Base-by-base conservation (phyloP, 35 echinoderm and acorn worm species). In the Heliocidaris tuberculata region DNA sequence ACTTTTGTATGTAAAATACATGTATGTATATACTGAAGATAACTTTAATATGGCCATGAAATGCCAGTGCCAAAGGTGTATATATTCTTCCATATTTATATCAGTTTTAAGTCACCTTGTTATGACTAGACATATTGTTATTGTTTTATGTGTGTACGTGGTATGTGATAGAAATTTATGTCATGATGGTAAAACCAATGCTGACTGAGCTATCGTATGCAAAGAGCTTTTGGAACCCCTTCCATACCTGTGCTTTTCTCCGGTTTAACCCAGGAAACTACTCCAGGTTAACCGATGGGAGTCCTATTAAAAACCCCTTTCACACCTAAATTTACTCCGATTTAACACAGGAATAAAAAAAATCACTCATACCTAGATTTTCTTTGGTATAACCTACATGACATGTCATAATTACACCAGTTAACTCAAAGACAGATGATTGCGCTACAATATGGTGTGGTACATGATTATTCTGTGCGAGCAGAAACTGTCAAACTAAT, bases 71-170 rank as follows among this genome's bases (percentile, higher is more conserved):
- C 91, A 93, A 93, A 93, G 91, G 50, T 93, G 91, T 52, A 93
- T 59, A 54, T 59, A 59, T 93, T 93, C 91, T 93, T 93, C 91
- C 91, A 93, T 59, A 93, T 93, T 93, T 93, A 52, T 59, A 93
- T n/a, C 19, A 32, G 50, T 15, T 50, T n/a, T 59, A 42, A 89
- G 87, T 89, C 87, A 89, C 87, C 87, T 89, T 89, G 65, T 78
- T 3, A 78, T 78, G 65, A 42, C 35, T 42, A 42, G 21, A 27
- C 65, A 78, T 78, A 78, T 27, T 17, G 65, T 1, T 29, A 78
- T 19, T 5, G 7, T 78, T 78, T 78, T 78, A 78, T 78, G 27
- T 5, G 27, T 78, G 27, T 19, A n/a, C 27, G 27, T 78, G 7
- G 19, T 70, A 70, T 52, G 50, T 52, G 50, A 10, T 52, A 10